Conservation (phyloP, 2,113 vertebrate genomes). For the Megaceryle torquata region DNA sequence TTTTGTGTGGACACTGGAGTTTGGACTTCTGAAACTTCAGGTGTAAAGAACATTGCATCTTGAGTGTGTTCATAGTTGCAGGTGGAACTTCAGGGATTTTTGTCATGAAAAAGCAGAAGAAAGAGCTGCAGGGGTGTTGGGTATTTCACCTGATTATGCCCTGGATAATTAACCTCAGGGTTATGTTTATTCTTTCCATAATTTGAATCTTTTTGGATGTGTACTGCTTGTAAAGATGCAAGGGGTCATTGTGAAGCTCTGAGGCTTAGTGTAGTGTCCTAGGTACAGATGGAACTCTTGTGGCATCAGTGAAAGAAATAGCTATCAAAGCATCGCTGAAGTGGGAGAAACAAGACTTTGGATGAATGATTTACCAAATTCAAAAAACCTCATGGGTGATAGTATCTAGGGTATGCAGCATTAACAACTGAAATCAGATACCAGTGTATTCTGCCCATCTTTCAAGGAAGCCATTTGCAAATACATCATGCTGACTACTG, state of each 20-base stretch:
- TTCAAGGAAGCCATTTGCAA: neutral
- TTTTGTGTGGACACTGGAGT: neutral
- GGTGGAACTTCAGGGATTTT: neutral
- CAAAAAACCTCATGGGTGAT: rapidly evolving
- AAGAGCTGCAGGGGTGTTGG: neutral
- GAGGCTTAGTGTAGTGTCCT: neutral
- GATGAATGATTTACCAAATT: neutral
- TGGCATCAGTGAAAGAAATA: neutral
- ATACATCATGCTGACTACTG: neutral
- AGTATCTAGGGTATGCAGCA: neutral
- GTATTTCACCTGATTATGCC: neutral
- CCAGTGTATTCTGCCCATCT: neutral
- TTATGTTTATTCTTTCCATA: neutral
- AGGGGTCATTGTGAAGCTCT: neutral
- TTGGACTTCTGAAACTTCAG: neutral
- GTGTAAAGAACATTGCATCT: neutral
- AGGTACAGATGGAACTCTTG: neutral
- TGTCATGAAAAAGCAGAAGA: neutral
- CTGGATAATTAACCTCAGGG: neutral
- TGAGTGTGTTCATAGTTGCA: neutral
- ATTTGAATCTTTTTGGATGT: neutral
- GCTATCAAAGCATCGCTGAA: neutral
- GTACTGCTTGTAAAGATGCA: neutral
- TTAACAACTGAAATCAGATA: neutral
- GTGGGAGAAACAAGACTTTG: neutral